These are phyloP conservation scores for Harpagus bidentatus DNA, from an alignment of 2,113 vertebrate species.

Conservation along the genomic window DNA sequence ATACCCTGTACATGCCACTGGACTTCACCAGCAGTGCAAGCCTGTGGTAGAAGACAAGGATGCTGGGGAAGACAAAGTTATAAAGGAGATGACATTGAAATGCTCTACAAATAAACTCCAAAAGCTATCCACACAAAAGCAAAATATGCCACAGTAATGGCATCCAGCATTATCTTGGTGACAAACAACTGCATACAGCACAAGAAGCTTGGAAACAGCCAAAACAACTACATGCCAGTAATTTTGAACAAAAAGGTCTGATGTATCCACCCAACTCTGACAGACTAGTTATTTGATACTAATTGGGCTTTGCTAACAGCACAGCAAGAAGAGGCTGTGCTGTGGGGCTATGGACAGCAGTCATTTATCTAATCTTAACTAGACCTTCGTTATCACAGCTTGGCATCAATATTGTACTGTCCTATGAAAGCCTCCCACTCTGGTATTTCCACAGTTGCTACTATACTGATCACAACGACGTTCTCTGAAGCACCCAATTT, in stretches of 20 bases:
- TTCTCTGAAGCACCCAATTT: neutral
- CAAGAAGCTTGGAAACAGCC: accelerated
- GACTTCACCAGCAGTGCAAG: neutral
- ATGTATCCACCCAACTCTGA: neutral
- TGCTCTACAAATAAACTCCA: neutral
- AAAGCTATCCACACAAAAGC: neutral
- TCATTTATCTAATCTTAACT: neutral
- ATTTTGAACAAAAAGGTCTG: neutral
- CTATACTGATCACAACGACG: neutral
- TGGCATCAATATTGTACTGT: neutral
- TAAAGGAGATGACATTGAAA: neutral
- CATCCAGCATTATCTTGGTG: neutral
- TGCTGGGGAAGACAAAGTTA: neutral
- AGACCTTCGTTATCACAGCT: neutral
- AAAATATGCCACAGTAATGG: neutral
- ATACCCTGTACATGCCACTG: neutral
- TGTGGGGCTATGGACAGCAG: neutral
- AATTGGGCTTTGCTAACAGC: conserved; percentile 1
- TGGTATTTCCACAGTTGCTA: neutral
- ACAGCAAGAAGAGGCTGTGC: neutral
- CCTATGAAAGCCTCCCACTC: neutral
- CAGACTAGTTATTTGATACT: neutral
- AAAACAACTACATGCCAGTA: neutral
- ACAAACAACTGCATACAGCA: neutral
- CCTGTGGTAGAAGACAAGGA: neutral